Conservation (phyloP, 1,140 invertebrate species). For the Lamellibrachia luymesi region DNA sequence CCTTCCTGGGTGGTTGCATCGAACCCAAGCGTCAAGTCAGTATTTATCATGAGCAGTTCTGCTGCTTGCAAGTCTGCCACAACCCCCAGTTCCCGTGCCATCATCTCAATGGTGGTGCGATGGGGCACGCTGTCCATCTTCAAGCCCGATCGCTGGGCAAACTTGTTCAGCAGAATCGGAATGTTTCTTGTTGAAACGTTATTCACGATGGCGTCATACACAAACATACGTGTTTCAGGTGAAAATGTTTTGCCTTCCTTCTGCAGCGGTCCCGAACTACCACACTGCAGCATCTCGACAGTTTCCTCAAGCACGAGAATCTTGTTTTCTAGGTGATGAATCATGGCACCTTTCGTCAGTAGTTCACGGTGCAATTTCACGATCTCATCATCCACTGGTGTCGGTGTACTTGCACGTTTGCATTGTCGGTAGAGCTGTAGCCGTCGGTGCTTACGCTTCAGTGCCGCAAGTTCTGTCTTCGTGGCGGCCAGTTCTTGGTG, state of each 20-base stretch:
- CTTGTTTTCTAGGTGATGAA: slow-evolving; percentile 3
- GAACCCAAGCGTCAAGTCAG: too few relatives aligned
- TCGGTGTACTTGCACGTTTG: not conserved
- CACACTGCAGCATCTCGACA: slow-evolving; percentile 1
- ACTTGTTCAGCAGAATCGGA: slow-evolving; percentile 1
- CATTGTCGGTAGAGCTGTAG: slow-evolving; percentile 9
- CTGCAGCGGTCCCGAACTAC: slow-evolving; percentile 8
- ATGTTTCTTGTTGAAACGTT: not conserved
- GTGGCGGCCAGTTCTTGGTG: not conserved
- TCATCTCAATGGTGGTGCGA: not conserved
- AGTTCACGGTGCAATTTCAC: slow-evolving; percentile 2
- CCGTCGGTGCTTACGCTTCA: not conserved
- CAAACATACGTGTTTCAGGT: not conserved
- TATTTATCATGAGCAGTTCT: not conserved
- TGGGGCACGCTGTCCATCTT: too few relatives aligned
- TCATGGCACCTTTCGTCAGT: not conserved
- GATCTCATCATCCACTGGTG: not conserved
- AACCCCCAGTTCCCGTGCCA: not conserved
- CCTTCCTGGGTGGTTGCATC: too few relatives aligned
- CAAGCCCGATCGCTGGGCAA: too few relatives aligned
- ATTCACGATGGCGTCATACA: slow-evolving; percentile 2
- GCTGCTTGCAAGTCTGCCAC: not conserved
- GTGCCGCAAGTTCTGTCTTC: too few relatives aligned
- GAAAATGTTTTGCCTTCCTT: not conserved
- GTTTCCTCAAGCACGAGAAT: slow-evolving; percentile 7